phyloP scores from a whole-genome alignment of 2,888 invertebrate species.

The Branchinecta sandiegonensis region DNA sequence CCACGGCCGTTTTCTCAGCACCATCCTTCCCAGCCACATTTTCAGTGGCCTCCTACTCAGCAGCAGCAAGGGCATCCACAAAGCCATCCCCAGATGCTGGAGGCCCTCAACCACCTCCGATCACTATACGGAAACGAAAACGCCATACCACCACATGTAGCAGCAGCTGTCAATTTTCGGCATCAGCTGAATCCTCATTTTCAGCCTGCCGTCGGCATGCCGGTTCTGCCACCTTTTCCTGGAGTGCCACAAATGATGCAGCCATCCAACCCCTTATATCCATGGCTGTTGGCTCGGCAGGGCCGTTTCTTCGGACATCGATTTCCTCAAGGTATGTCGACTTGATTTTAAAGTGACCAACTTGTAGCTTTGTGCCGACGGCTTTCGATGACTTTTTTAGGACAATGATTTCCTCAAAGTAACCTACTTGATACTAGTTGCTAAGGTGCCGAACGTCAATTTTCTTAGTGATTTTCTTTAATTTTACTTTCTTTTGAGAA shows the following conservation, averaged over 20 bases:
- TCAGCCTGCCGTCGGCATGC: not conserved
- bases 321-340: constrained; percentile 2
- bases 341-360: not conserved
- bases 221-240: not conserved
- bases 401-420: no score
- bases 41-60: constrained; percentile 1
- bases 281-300: constrained; percentile 3
- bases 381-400: no score
- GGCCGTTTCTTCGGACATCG: constrained; percentile 5
- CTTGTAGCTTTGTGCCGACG: no score
- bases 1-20: not conserved
- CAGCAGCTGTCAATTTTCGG: not conserved
- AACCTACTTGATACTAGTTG: no score
- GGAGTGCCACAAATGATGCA: constrained; percentile 15
- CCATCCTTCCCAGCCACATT: not conserved
- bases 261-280: constrained; percentile 3
- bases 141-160: not conserved
- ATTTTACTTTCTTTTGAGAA: no score
- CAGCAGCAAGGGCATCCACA: not conserved
- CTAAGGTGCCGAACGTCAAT: no score
- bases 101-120: not conserved
- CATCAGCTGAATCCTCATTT: not conserved
- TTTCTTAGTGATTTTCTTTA: no score
- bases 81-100: not conserved
- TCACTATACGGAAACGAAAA: not conserved